Base-by-base conservation (phyloP, 2,888 invertebrate species). In the Apamea sordens region DNA sequence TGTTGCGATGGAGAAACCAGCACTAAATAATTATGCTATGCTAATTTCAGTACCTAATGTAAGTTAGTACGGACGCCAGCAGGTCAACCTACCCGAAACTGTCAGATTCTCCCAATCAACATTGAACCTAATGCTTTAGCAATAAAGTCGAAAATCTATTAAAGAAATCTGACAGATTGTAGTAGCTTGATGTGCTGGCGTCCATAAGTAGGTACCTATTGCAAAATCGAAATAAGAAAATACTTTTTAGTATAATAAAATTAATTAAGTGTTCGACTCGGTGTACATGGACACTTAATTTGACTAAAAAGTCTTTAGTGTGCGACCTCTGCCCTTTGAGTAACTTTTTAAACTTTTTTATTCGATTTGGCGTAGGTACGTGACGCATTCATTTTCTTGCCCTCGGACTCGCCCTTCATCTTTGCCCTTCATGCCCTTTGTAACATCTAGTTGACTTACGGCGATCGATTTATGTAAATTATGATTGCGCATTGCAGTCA, bases 401-500 rank as follows among this genome's bases (percentile, higher is more conserved):
- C 76, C 76, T 80, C 24, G 11, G 41, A 71, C 18, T 83, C 56
- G 73, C 65, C 76, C 80, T 73, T 70, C 44, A 63, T 69, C 1
- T 50, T 50, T 44, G 73, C 70, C 76, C 72, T 73, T 65, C 50
- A 56, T 69, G 63, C 56, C 73, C 56, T 80, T 2, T 67, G 61
- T 73, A 65, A 73, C 53, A 15, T 74, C 44, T 47, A 72, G 18
- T 65, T 72, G 53, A 84, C 53, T 74, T 77, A 59, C 41, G 32
- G 53, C 47, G 11, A 77, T 84, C 64, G 84, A 85, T 85, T 77
- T 76, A 82, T 73, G 84, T 28, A 69, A 84, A 78, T 44, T 3
- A 28, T 5, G 13, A 78, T 53, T 84, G 73, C 84, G 84, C 78
- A 84, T 73, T 72, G 63, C 63, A 75, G 44, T 61, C 50, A 70